Percentiles rank a stretch among this genome's conserved stretches.
Evolutionary conservation across 2,888 invertebrate species (phyloP).

Genomic region (Drosophila bunnanda): DNA sequence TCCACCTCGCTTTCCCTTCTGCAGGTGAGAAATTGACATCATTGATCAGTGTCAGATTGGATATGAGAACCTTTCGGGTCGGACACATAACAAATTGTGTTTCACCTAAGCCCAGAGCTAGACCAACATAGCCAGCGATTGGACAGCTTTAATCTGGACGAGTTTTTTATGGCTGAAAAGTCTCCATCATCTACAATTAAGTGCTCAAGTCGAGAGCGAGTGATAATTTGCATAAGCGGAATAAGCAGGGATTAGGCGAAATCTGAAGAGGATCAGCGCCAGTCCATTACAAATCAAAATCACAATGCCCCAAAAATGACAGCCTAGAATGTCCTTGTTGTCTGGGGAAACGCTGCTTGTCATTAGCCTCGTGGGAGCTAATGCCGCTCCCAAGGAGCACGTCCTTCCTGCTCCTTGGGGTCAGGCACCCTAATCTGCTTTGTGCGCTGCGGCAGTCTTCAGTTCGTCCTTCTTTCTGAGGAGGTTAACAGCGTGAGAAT

Average conservation of each 20-base stretch:
- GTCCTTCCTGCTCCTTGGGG: slow-evolving; percentile 32
- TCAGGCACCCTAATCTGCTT: slow-evolving; percentile 44
- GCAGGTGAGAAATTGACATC: slow-evolving; percentile 61
- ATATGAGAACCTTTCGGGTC: slow-evolving; percentile 55
- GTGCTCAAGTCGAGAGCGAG: slow-evolving; percentile 14
- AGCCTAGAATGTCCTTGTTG: slow-evolving; percentile 22
- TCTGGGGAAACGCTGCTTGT: slow-evolving; percentile 25
- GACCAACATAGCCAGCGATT: slow-evolving; percentile 22
- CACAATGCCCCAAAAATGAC: slow-evolving; percentile 22
- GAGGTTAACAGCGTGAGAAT: slow-evolving; percentile 42
- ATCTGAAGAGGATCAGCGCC: slow-evolving; percentile 32
- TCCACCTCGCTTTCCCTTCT: slow-evolving; percentile 1
- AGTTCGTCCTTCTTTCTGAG: slow-evolving; percentile 23
- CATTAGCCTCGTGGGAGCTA: slow-evolving; percentile 38
- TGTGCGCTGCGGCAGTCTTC: slow-evolving; percentile 31
- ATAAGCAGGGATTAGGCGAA: slow-evolving; percentile 26
- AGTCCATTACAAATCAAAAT: slow-evolving; percentile 44
- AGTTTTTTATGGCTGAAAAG: neutral
- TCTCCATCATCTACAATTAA: slow-evolving; percentile 36
- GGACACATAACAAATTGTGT: slow-evolving; percentile 55
- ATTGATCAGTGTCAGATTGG: slow-evolving; percentile 66
- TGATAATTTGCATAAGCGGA: slow-evolving; percentile 29
- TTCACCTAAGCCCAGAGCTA: slow-evolving; percentile 18
- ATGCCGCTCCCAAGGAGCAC: slow-evolving; percentile 14
- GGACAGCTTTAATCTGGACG: slow-evolving; percentile 6